These are phyloP conservation scores for Bombus confusus DNA, from an alignment of 1,140 invertebrate species.

Conservation along the genomic window DNA sequence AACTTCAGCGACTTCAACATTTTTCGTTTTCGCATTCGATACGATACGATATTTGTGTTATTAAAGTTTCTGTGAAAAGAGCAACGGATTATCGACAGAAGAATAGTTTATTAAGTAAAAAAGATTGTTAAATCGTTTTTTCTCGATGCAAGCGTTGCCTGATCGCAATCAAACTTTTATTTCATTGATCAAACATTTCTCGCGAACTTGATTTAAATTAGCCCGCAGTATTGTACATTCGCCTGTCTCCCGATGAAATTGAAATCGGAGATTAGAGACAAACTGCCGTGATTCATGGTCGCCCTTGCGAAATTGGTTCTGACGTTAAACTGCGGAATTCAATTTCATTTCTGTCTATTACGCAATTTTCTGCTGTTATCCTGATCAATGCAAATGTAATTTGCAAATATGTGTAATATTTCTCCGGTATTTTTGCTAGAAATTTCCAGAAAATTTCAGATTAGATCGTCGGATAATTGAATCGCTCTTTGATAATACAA, in stretches of 20 bases:
- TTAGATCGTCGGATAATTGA: background rate
- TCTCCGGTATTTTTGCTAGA: background rate
- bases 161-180: constrained; percentile 24
- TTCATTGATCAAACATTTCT: constrained; percentile 64
- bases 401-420: background rate
- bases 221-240: background rate
- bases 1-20: background rate
- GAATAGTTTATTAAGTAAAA: background rate
- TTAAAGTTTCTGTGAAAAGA: constrained; percentile 1
- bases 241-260: constrained; percentile 26
- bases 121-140: background rate
- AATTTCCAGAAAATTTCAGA: background rate
- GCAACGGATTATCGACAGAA: background rate
- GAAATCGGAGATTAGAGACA: constrained; percentile 17
- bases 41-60: background rate
- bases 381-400: background rate
- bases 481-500: background rate
- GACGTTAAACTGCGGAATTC: constrained; percentile 21
- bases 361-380: background rate
- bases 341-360: constrained; percentile 15
- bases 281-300: constrained; percentile 23
- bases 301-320: constrained; percentile 23
- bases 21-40: background rate
- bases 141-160: background rate
- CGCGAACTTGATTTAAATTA: constrained; percentile 22